Base-by-base conservation (phyloP, 2,797 vertebrate genomes). In the Cygnus olor region DNA sequence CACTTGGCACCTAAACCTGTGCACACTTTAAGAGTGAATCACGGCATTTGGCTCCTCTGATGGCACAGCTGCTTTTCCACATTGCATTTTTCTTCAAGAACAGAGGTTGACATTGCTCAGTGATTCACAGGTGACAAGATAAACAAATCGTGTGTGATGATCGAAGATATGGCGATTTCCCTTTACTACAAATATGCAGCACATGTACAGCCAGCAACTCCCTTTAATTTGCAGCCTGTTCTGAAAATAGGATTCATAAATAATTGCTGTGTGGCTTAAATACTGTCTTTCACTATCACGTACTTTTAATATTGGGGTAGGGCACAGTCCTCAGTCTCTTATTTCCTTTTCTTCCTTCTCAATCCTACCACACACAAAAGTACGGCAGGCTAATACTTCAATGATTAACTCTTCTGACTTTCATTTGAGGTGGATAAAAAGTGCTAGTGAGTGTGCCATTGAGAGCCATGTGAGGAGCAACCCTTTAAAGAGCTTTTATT, bases 401-500 rank as follows among this genome's bases (percentile, higher is more conserved):
- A 94, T 40, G 83, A 97, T 96, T 96, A 97, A 97, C 92, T 96
- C 94, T 97, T 97, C 93, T 95, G 94, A 96, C 88, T 97, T 97
- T 94, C 74, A 95, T 89, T 94, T 92, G 73, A 95, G 58, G 79
- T 1, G 49, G 91, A 96, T 94, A 96, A 79, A 93, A 97, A 85
- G 24, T 97, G 80, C 60, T 87, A 91, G 89, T 64, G 80, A 94
- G 85, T 95, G 92, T 93, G 85, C 71, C 94, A 97, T 95, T 97
- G 96, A 93, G 73, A 95, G 56, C 79, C 64, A 42, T 73, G 79
- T 87, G 94, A 96, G 66, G 85, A 96, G 56, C 36, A 95, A 92
- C 94, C 97, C 96, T 91, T 97, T 97, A 97, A 97, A 98, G 95
- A 93, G 96, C 94, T 97, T 98, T 98, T 97, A 97, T 98, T 97